phyloP scores from a whole-genome alignment of 2,113 vertebrate genomes.

The Xenopus laevis region DNA sequence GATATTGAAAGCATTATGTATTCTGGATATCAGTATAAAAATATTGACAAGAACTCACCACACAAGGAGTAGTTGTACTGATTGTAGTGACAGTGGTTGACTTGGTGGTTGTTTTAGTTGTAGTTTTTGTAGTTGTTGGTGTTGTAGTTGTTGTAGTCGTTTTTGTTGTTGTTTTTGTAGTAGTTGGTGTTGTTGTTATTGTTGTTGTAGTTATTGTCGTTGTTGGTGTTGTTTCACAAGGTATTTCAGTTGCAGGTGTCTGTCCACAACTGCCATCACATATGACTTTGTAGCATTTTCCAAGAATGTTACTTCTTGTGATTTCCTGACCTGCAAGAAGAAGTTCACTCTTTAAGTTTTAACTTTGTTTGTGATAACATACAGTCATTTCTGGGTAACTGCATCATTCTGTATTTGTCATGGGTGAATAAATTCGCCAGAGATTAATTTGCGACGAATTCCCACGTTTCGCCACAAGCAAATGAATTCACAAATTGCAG shows the following conservation, averaged over 20 bases:
- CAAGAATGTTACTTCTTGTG: neutral
- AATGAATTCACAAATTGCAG: too few relatives aligned
- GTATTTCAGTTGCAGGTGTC: neutral
- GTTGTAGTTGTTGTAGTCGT: fast-evolving
- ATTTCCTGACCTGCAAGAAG: neutral
- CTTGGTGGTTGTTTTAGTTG: neutral
- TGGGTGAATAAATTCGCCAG: too few relatives aligned
- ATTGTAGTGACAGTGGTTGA: neutral
- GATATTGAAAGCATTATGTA: neutral
- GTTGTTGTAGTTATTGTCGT: neutral
- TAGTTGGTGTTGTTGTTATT: neutral
- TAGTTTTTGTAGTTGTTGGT: neutral
- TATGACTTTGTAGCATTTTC: neutral
- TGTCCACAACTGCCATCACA: neutral
- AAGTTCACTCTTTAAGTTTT: too few relatives aligned
- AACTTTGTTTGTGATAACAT: too few relatives aligned
- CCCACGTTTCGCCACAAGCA: too few relatives aligned
- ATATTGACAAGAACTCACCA: neutral
- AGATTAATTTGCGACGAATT: too few relatives aligned
- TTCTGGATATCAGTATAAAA: neutral
- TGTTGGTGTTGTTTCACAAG: neutral
- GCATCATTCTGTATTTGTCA: too few relatives aligned
- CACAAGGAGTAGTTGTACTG: neutral
- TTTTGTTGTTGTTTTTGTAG: neutral
- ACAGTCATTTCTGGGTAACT: too few relatives aligned